phyloP scores from a whole-genome alignment of 2,797 vertebrate species.

The Pseudochirops corinnae region DNA sequence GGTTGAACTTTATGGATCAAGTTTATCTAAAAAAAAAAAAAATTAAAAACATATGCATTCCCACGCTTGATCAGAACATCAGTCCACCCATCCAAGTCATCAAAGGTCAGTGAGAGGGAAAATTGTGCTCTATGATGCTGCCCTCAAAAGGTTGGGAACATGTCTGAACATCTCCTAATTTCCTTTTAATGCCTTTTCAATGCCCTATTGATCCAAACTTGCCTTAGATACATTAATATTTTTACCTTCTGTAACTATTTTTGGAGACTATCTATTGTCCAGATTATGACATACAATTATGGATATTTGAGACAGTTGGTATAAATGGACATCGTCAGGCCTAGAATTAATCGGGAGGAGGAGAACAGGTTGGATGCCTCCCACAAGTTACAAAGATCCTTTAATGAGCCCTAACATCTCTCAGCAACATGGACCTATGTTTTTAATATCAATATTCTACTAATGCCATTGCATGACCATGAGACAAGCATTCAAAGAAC shows the following conservation, averaged over 20 bases:
- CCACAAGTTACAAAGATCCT: background rate
- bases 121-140: background rate
- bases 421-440: background rate
- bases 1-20: slow-evolving; percentile 16
- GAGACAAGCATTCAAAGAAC: background rate
- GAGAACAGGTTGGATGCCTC: background rate
- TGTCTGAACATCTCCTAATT: background rate
- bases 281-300: background rate
- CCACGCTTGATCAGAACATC: background rate
- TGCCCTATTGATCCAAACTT: background rate
- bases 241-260: background rate
- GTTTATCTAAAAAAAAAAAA: slow-evolving; percentile 27
- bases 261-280: background rate
- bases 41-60: slow-evolving; percentile 3
- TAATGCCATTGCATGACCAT: background rate
- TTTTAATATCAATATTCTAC: background rate
- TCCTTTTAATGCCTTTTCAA: background rate
- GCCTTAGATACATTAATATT: background rate
- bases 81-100: background rate
- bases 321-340: background rate
- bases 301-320: background rate
- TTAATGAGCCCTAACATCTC: background rate
- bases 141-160: background rate
- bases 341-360: background rate
- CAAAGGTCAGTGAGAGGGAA: background rate